A percentile compares a stretch with the other conserved stretches of the same genome.
Evolutionary conservation across 2,888 invertebrate species (phyloP).

Genomic region (Lasioglossum pauxillum): DNA sequence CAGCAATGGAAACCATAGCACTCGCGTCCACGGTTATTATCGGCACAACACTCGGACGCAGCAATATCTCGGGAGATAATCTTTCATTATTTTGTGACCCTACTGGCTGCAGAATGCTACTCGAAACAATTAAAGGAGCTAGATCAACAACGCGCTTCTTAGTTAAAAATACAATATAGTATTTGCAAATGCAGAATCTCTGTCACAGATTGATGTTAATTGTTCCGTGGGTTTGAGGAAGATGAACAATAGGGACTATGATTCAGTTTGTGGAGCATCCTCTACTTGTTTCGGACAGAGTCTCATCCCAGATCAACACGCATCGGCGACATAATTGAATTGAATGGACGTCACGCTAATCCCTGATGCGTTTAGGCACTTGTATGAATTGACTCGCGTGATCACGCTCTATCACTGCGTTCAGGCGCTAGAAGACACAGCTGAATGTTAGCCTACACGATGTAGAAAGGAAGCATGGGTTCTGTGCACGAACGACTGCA

Average conservation of each 20-base stretch:
- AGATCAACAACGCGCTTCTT: background rate
- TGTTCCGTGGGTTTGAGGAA: background rate
- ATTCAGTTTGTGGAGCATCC: background rate
- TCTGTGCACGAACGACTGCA: background rate
- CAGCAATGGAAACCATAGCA: conserved; percentile 38
- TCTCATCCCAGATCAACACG: background rate
- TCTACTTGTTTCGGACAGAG: conserved; percentile 3
- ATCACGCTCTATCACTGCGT: conserved; percentile 20
- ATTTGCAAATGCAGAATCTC: background rate
- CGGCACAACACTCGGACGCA: background rate
- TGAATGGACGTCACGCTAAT: background rate
- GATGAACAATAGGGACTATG: background rate
- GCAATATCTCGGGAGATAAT: conserved; percentile 3
- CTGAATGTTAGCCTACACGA: background rate
- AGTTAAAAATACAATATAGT: background rate
- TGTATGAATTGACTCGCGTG: conserved; percentile 43
- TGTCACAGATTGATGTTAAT: background rate
- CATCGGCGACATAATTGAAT: conserved; percentile 8
- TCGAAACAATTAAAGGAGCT: conserved; percentile 29
- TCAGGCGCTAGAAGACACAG: conserved; percentile 15
- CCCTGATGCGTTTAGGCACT: conserved; percentile 53
- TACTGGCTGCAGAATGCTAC: background rate
- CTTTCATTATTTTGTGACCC: background rate
- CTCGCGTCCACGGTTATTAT: conserved; percentile 22
- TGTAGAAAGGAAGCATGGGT: conserved; percentile 39